Evolutionary conservation across 2,797 vertebrate genomes (phyloP), one percentile per base, ranked within the genome.

Genomic region (Phoxinus dragarum): DNA sequence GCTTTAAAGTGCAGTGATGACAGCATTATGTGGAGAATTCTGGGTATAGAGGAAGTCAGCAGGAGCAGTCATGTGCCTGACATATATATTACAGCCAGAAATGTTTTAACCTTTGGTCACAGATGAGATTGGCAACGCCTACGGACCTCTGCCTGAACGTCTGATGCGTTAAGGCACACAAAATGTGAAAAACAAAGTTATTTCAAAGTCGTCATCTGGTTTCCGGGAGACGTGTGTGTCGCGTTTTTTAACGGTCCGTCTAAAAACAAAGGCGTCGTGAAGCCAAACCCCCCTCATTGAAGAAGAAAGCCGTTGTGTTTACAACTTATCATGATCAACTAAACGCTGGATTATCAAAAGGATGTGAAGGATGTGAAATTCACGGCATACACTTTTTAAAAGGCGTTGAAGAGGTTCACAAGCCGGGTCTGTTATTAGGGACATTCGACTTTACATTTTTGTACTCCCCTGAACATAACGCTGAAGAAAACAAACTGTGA

Each of bases 1-100:
- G 59, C 44, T 49, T 68, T 67, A 68, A 81, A 81, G 47, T 56
- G 19, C 34, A 42, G n/a, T 27, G 67, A 59, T 31, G 67, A 72
- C 49, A 72, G 10, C 14, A 34, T 31, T 7, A 27, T 42, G 47
- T 19, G 49, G 23, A 42, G 23, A 2, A 59, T 72, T 11, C 14
- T 79, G 77, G 16, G 14, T 1, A 34, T 16, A 44, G 8, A 81
- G 31, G 42, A 54, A 34, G 14, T 67, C 66, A 81, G 47, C 47
- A 71, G 80, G 66, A 80, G 61, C 42, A 11, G 3, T n/a, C 40
- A 36, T 36, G 42, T 80, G 59, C 21, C 11, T 80, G 78, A 67
- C 77, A 80, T 44, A 34, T 47, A 49, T 49, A 16, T 19, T 79
- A 61, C n/a, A 66, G 3, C 17, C 42, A 34, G 64, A 52, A 68